phyloP scores from a whole-genome alignment of 1,140 invertebrate genomes.

The Pseudachorutes palmiensis region DNA sequence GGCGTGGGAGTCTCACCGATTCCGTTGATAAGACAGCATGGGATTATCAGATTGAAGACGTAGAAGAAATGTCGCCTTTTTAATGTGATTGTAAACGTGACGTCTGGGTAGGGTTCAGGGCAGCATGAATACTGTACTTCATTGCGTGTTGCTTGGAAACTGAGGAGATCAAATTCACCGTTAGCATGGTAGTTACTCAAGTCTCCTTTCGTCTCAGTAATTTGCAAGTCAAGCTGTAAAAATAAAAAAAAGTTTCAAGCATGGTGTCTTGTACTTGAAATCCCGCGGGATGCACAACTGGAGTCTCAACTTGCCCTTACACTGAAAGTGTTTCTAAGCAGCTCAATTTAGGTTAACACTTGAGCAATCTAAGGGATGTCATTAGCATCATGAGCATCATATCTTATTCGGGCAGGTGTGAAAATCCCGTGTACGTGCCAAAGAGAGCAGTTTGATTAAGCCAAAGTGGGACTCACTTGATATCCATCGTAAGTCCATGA shows the following conservation, averaged over 20 bases:
- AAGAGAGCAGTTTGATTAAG: too few relatives aligned
- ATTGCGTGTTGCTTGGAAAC: slow-evolving; percentile 61
- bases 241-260: slow-evolving; percentile 28
- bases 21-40: slow-evolving; percentile 79
- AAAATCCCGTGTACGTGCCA: slow-evolving; percentile 15
- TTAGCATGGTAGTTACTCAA: slow-evolving; percentile 68
- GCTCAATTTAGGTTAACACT: too few relatives aligned
- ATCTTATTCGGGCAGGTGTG: too few relatives aligned
- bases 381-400: too few relatives aligned
- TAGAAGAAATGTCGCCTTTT: slow-evolving; percentile 77
- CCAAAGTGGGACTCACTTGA: slow-evolving; percentile 65
- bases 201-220: slow-evolving; percentile 63
- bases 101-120: slow-evolving; percentile 45
- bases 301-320: too few relatives aligned
- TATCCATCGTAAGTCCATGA: slow-evolving; percentile 95
- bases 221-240: slow-evolving; percentile 59
- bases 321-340: too few relatives aligned
- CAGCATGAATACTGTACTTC: slow-evolving; percentile 64
- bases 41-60: slow-evolving; percentile 82
- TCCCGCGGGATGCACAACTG: too few relatives aligned
- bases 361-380: too few relatives aligned
- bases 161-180: slow-evolving; percentile 68
- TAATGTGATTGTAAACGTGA: slow-evolving; percentile 54
- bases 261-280: slow-evolving; percentile 38
- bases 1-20: slow-evolving; percentile 67